Percentiles rank a stretch among this genome's conserved stretches.
Evolutionary conservation across 2,888 invertebrate genomes (phyloP).

Genomic region (Macaria liturata): DNA sequence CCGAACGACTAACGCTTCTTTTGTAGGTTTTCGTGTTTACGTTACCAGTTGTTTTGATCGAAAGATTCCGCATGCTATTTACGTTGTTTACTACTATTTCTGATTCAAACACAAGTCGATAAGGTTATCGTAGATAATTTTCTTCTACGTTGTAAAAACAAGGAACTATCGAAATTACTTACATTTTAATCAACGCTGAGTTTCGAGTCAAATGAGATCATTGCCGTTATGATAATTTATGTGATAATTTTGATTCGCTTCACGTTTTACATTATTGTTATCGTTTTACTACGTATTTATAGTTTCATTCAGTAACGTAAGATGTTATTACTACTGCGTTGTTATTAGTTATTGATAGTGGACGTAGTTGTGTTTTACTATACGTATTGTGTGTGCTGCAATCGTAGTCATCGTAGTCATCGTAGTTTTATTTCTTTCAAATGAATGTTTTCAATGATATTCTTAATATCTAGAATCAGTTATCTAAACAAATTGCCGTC

Average conservation of each 20-base stretch:
- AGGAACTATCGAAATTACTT: conserved; percentile 64
- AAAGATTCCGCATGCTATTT: conserved; percentile 34
- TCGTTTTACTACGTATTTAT: conserved; percentile 38
- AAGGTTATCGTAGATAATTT: conserved; percentile 64
- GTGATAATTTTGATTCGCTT: conserved; percentile 48
- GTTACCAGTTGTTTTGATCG: conserved; percentile 35
- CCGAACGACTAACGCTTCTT: conserved; percentile 36
- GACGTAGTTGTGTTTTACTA: not conserved
- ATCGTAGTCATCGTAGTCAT: not conserved
- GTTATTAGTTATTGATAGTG: not conserved
- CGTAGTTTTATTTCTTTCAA: too few relatives aligned
- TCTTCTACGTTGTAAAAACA: conserved; percentile 67
- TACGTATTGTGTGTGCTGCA: not conserved
- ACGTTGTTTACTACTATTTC: conserved; percentile 44
- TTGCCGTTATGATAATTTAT: conserved; percentile 69
- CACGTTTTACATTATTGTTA: conserved; percentile 44
- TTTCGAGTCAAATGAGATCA: conserved; percentile 66
- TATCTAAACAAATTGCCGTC: conserved; percentile 50
- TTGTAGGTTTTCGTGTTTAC: not conserved
- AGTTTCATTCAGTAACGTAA: conserved; percentile 44
- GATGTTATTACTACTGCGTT: conserved; percentile 20
- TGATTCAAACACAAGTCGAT: conserved; percentile 46
- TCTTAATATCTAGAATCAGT: conserved; percentile 52
- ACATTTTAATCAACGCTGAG: conserved; percentile 58
- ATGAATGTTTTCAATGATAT: too few relatives aligned